Conservation (phyloP, 1,140 invertebrate species). For the Brachionus calyciflorus region DNA sequence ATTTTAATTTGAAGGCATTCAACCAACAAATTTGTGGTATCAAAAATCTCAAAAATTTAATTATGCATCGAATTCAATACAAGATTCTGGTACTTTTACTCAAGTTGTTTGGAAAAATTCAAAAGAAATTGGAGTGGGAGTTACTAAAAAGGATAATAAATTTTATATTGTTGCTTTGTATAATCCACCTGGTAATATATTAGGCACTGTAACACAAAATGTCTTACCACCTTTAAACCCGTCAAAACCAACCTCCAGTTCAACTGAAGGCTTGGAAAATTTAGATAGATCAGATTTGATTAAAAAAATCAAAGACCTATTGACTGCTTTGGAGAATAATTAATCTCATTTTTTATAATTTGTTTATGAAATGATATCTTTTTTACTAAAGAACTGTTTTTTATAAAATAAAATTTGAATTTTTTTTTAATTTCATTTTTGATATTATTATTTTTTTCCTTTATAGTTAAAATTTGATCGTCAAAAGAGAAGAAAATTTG, state of each 20-base stretch:
- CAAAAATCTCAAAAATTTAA: not conserved
- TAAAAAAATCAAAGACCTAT: no score
- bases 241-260: not conserved
- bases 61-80: not conserved
- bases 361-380: no score
- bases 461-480: no score
- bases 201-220: not conserved
- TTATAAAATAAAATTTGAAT: no score
- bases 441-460: no score
- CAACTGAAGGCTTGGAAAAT: no score
- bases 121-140: constrained; percentile 15
- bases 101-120: constrained; percentile 42
- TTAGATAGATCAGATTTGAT: no score
- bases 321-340: no score
- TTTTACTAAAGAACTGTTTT: no score
- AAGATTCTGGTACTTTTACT: not conserved
- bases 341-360: no score
- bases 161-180: not conserved
- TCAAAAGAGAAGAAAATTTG: no score
- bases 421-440: no score
- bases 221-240: not conserved
- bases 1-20: not conserved
- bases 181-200: constrained; percentile 23
- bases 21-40: not conserved
- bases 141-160: not conserved